These are phyloP conservation scores for Lepus townsendii DNA, from an alignment of 2,797 vertebrate genomes.

Conservation along the genomic window DNA sequence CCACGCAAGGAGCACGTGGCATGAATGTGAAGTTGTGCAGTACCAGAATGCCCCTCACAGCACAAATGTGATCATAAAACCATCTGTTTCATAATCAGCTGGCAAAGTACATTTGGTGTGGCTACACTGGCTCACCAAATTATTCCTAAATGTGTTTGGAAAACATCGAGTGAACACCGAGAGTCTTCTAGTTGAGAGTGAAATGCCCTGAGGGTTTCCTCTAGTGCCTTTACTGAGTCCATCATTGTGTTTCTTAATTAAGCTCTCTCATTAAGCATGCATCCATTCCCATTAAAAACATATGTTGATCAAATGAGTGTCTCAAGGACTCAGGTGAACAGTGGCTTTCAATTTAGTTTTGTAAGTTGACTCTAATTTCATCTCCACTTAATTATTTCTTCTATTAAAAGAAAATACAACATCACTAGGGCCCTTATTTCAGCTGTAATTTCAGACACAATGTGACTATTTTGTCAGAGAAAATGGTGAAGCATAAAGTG, in stretches of 20 bases:
- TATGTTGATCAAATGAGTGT: slow-evolving; percentile 60
- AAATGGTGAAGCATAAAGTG: background rate
- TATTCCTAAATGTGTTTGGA: slow-evolving; percentile 72
- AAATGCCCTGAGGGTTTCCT: slow-evolving; percentile 68
- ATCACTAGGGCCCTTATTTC: background rate
- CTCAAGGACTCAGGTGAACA: slow-evolving; percentile 61
- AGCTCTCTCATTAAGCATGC: slow-evolving; percentile 51
- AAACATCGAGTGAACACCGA: slow-evolving; percentile 60
- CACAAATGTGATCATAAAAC: slow-evolving; percentile 75
- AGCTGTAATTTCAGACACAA: background rate
- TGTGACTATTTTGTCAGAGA: background rate
- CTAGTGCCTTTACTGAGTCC: slow-evolving; percentile 68
- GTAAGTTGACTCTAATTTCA: slow-evolving; percentile 54
- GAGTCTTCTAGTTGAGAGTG: slow-evolving; percentile 35
- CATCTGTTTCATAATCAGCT: slow-evolving; percentile 75
- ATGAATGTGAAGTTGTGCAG: slow-evolving; percentile 64
- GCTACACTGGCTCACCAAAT: slow-evolving; percentile 59
- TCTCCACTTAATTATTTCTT: slow-evolving; percentile 46
- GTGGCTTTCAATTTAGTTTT: slow-evolving; percentile 52
- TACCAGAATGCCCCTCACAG: slow-evolving; percentile 65
- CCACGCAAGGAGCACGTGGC: slow-evolving; percentile 66
- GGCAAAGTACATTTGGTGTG: slow-evolving; percentile 72
- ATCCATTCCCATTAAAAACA: slow-evolving; percentile 67
- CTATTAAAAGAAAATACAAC: slow-evolving; percentile 20
- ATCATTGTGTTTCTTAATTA: slow-evolving; percentile 69